These are phyloP conservation scores for Cybosia mesomella DNA, from an alignment of 2,888 invertebrate genomes.

Conservation along the genomic window DNA sequence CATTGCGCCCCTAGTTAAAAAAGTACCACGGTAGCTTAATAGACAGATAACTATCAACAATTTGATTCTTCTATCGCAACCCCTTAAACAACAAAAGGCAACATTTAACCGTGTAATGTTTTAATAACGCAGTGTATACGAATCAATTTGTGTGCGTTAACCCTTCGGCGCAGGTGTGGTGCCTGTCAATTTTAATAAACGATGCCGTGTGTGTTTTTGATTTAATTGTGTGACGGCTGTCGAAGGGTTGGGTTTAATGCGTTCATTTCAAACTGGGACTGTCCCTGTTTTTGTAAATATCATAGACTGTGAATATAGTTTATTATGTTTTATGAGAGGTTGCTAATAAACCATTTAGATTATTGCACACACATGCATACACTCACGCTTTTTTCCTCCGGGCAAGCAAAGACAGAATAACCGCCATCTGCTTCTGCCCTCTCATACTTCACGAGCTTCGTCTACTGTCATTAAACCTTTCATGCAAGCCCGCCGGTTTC, in stretches of 20 bases:
- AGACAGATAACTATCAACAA: slow-evolving; percentile 1
- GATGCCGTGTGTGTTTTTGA: slow-evolving; percentile 51
- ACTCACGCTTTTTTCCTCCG: too few relatives aligned
- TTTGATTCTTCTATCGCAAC: slow-evolving; percentile 7
- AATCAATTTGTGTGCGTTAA: slow-evolving; percentile 67
- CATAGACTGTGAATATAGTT: not conserved
- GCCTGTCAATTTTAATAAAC: slow-evolving; percentile 67
- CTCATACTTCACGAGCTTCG: too few relatives aligned
- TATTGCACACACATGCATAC: not conserved
- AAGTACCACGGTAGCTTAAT: not conserved
- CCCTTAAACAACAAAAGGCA: slow-evolving; percentile 18
- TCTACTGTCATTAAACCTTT: too few relatives aligned
- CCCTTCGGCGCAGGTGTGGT: slow-evolving; percentile 60
- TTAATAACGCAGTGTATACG: slow-evolving; percentile 56
- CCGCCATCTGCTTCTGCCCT: too few relatives aligned
- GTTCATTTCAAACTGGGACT: slow-evolving; percentile 26
- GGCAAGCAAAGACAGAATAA: too few relatives aligned
- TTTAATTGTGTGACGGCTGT: slow-evolving; percentile 45
- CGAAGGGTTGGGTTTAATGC: slow-evolving; percentile 41
- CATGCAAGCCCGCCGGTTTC: too few relatives aligned
- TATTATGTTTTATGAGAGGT: not conserved
- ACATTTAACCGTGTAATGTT: slow-evolving; percentile 49
- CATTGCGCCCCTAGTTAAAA: too few relatives aligned
- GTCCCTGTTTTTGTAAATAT: not conserved
- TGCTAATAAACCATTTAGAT: too few relatives aligned